Conservation (phyloP, 2,797 vertebrate genomes). For the Coregonus sp. region DNA sequence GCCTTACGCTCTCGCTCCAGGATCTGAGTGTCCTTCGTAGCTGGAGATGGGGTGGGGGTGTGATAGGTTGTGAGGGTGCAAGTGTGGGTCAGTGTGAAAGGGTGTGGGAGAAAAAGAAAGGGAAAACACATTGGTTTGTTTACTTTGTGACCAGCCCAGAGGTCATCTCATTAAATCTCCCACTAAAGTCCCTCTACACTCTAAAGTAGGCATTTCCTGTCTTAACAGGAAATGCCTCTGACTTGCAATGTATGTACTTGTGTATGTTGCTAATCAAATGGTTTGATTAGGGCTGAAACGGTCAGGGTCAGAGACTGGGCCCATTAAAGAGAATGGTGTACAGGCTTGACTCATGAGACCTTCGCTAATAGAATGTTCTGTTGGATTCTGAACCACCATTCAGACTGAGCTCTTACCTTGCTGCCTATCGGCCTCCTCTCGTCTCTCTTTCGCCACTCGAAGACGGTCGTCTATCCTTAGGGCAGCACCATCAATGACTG, state of each 20-base stretch:
- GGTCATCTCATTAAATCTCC: not conserved
- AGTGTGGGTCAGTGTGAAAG: not conserved
- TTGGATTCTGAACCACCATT: not conserved
- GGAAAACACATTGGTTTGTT: not conserved
- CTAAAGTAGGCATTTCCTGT: not conserved
- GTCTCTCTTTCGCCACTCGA: conserved; percentile 88
- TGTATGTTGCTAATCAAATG: not conserved
- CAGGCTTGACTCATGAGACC: no score
- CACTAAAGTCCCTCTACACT: not conserved
- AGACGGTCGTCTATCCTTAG: conserved; percentile 90
- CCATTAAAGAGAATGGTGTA: not conserved
- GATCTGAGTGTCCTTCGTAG: conserved; percentile 85
- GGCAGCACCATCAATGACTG: conserved; percentile 89
- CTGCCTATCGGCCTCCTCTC: conserved; percentile 87
- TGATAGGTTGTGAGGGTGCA: not conserved
- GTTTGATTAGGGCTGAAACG: not conserved
- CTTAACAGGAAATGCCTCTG: not conserved
- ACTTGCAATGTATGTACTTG: not conserved
- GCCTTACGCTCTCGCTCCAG: conserved; percentile 91
- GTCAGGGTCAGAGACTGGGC: not conserved
- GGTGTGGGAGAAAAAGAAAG: no score
- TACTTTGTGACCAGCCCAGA: not conserved
- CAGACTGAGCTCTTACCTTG: conserved; percentile 76
- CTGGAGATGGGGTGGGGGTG: conserved; percentile 60
- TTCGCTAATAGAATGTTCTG: not conserved